Evolutionary conservation across 2,888 invertebrate genomes (phyloP).

Genomic region (Melinaea marsaeus): DNA sequence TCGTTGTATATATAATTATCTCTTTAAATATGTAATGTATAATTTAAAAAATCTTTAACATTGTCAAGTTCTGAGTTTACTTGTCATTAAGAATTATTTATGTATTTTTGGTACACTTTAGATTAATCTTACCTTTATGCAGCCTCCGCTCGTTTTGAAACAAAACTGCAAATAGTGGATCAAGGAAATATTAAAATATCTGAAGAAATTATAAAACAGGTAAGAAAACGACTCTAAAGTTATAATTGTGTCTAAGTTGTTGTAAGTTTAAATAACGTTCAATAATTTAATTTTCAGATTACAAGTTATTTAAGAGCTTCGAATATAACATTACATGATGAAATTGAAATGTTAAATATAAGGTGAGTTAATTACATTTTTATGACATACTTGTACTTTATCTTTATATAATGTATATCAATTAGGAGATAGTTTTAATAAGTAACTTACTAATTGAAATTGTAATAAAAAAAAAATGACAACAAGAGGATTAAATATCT

Average conservation of each 20-base stretch:
- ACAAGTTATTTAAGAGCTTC: constrained; percentile 80
- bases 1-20: constrained; percentile 11
- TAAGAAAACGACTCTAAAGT: constrained; percentile 25
- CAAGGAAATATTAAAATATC: constrained; percentile 65
- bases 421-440: too few relatives aligned
- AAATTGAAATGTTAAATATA: constrained; percentile 82
- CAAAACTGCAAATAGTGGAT: constrained; percentile 74
- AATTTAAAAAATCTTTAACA: too few relatives aligned
- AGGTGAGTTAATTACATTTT: constrained; percentile 71
- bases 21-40: too few relatives aligned
- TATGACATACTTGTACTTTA: too few relatives aligned
- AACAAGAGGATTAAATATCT: too few relatives aligned
- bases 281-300: constrained; percentile 69
- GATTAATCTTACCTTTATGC: constrained; percentile 38
- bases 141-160: constrained; percentile 81
- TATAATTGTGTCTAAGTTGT: too few relatives aligned
- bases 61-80: too few relatives aligned
- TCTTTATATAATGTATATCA: not conserved
- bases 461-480: not conserved
- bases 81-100: not conserved
- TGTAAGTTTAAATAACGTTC: too few relatives aligned
- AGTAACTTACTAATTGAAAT: too few relatives aligned
- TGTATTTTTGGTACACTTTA: not conserved
- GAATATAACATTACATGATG: constrained; percentile 80
- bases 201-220: constrained; percentile 62